A percentile compares a stretch with the other conserved stretches of the same genome.
These are phyloP conservation scores for Sylvilagus floridanus DNA, from an alignment of 2,797 vertebrate genomes.

Conservation along the genomic window DNA sequence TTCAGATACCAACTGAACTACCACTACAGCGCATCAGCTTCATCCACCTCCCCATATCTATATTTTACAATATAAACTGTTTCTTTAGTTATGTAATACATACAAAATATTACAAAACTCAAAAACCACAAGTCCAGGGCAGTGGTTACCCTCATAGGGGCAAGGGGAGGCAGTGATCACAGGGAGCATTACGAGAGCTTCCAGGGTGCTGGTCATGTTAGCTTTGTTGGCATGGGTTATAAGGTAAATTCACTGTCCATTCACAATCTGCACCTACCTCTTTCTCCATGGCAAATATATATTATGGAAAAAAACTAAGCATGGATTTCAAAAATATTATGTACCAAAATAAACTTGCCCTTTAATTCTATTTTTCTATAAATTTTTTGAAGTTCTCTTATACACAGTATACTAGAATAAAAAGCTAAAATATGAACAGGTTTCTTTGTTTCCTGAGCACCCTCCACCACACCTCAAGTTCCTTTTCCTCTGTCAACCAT, in stretches of 20 bases:
- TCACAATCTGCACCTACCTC: not conserved
- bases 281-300: too few species aligned
- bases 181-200: not conserved
- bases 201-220: not conserved
- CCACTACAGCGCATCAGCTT: not conserved
- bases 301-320: too few species aligned
- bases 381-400: too few species aligned
- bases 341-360: too few species aligned
- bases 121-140: not conserved
- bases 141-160: too few species aligned
- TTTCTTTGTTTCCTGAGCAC: not conserved
- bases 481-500: not conserved
- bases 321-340: too few species aligned
- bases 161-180: not conserved
- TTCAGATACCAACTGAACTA: not conserved
- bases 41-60: too few species aligned
- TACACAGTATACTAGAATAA: not conserved
- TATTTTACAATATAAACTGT: not conserved
- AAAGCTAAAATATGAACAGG: not conserved
- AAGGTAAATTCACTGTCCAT: not conserved
- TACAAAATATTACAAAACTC: not conserved
- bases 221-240: not conserved
- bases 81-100: constrained; percentile 8
- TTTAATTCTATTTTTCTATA: too few species aligned
- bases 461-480: not conserved